phyloP scores from a whole-genome alignment of 2,888 invertebrate genomes.

The Oeneis ivallda region DNA sequence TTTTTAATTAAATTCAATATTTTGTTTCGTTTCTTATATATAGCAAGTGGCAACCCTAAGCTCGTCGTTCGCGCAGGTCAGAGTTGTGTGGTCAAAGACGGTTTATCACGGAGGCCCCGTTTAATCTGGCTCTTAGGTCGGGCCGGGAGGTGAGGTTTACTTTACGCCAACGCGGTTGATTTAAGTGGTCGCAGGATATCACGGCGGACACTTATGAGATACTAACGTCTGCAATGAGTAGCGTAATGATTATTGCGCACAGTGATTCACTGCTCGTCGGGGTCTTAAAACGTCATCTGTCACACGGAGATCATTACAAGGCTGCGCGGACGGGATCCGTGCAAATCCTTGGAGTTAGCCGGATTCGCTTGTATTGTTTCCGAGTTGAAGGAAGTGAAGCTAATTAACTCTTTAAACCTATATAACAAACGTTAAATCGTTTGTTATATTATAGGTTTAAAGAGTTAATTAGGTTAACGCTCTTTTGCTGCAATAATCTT shows the following conservation, averaged over 20 bases:
- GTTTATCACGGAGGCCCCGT: slow-evolving; percentile 69
- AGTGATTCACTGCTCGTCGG: slow-evolving; percentile 15
- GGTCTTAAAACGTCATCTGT: slow-evolving; percentile 22
- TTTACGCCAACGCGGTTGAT: slow-evolving; percentile 46
- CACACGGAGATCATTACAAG: slow-evolving; percentile 17
- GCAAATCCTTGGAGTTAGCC: slow-evolving; percentile 15
- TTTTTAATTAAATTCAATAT: no score
- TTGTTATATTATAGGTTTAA: background rate
- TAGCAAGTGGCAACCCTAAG: slow-evolving; percentile 7
- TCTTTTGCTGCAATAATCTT: no score
- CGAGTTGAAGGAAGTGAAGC: background rate
- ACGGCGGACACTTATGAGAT: slow-evolving; percentile 47
- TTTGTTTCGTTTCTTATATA: background rate
- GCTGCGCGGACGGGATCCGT: background rate
- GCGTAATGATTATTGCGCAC: slow-evolving; percentile 24
- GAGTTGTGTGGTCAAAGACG: slow-evolving; percentile 52
- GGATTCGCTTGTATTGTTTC: slow-evolving; percentile 10
- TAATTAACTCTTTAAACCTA: no score
- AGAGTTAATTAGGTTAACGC: background rate
- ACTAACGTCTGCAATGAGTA: slow-evolving; percentile 23
- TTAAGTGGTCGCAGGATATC: slow-evolving; percentile 47
- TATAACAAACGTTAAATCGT: no score
- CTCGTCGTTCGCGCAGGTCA: slow-evolving; percentile 46
- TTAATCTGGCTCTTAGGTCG: slow-evolving; percentile 77
- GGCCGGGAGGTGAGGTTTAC: slow-evolving; percentile 54